A percentile compares a stretch with the other conserved stretches of the same genome.
These are phyloP conservation scores for Pterocles orientalis DNA, from an alignment of 2,113 vertebrate species.

Conservation along the genomic window DNA sequence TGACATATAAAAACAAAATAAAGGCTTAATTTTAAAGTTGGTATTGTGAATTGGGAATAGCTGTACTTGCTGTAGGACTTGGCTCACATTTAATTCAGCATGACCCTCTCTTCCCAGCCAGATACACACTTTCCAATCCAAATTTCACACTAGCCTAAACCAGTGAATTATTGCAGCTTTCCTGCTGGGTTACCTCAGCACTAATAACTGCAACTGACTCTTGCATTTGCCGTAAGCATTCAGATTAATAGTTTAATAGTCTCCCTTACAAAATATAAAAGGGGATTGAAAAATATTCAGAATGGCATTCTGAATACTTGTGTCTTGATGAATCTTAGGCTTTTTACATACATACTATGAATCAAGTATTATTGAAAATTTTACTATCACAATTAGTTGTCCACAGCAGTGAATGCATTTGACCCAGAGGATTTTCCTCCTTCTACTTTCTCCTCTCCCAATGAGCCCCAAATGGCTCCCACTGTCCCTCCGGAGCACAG, in stretches of 20 bases:
- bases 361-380: not conserved
- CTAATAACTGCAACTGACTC: not conserved
- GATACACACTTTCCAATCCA: not conserved
- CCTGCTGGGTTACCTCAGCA: not conserved
- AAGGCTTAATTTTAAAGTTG: not conserved
- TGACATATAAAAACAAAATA: not conserved
- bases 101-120: not conserved
- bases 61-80: not conserved
- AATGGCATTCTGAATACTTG: not conserved
- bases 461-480: not conserved
- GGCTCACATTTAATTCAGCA: not conserved
- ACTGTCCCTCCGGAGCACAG: not conserved
- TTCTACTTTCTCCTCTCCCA: not conserved
- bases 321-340: not conserved
- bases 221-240: not conserved
- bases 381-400: not conserved
- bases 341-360: not conserved
- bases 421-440: not conserved
- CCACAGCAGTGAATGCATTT: not conserved
- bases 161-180: not conserved
- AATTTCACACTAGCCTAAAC: not conserved
- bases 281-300: not conserved
- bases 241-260: not conserved
- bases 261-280: not conserved
- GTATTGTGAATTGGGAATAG: not conserved